Percentiles rank a stretch among this genome's conserved stretches.
Conservation (phyloP, 1,140 invertebrate species). For the Drosophila persimilis region DNA sequence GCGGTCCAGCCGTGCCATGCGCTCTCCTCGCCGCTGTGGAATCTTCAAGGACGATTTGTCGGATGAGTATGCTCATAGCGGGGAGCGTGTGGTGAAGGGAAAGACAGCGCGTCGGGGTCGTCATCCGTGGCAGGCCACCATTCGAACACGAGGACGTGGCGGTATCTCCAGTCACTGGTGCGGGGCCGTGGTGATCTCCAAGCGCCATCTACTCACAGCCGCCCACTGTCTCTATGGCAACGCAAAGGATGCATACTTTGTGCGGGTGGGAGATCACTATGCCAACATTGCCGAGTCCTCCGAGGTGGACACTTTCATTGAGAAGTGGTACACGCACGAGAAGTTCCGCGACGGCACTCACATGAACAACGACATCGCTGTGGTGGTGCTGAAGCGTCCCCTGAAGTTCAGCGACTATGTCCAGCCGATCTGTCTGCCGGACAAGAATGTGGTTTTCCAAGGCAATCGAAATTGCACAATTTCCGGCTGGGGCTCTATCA, state of each 20-base stretch:
- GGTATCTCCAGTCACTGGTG: constrained; percentile 88
- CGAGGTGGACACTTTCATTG: constrained; percentile 88
- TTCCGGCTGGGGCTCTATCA: constrained; percentile 90
- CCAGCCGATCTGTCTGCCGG: constrained; percentile 90
- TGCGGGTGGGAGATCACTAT: constrained; percentile 89
- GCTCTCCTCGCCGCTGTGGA: constrained; percentile 67
- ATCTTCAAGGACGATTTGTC: constrained; percentile 63
- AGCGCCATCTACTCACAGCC: constrained; percentile 89
- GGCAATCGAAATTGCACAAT: constrained; percentile 88
- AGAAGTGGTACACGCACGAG: constrained; percentile 88
- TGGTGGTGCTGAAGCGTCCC: constrained; percentile 87
- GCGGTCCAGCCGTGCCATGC: constrained; percentile 62
- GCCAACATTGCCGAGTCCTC: constrained; percentile 87
- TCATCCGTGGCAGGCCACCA: constrained; percentile 93
- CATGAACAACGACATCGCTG: constrained; percentile 90
- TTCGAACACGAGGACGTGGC: constrained; percentile 86
- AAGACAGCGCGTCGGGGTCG: constrained; percentile 85
- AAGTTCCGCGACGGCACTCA: constrained; percentile 86
- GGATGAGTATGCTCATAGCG: constrained; percentile 74
- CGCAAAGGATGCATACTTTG: constrained; percentile 87
- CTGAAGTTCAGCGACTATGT: constrained; percentile 88
- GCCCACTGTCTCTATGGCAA: constrained; percentile 90
- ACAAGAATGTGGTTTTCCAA: constrained; percentile 83
- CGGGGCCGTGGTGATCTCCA: constrained; percentile 89
- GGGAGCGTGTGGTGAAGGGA: constrained; percentile 85